These are phyloP conservation scores for Pungitius pungitius DNA, from an alignment of 2,113 vertebrate genomes.

Conservation along the genomic window DNA sequence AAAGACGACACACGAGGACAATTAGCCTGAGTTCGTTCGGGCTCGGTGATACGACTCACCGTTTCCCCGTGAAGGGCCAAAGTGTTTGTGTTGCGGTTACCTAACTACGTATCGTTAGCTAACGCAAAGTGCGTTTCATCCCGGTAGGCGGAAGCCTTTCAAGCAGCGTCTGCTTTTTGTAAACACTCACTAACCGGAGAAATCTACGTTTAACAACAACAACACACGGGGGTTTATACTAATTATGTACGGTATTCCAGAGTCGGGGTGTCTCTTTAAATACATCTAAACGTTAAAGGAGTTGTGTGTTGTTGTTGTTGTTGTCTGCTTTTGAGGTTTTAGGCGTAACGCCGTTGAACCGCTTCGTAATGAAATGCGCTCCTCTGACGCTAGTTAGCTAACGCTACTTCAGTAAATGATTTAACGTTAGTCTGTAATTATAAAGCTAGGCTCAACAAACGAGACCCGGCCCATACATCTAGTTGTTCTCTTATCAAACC, in stretches of 20 bases:
- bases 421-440: neutral
- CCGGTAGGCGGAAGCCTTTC: conserved; percentile 55
- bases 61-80: accelerated
- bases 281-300: neutral
- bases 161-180: conserved; percentile 1
- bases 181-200: neutral
- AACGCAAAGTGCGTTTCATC: conserved; percentile 33
- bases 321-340: neutral
- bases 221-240: no score
- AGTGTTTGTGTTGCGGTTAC: neutral
- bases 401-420: neutral
- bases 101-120: neutral
- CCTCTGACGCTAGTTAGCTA: conserved; percentile 14
- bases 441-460: no score
- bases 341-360: neutral
- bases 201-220: neutral
- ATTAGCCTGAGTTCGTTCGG: accelerated
- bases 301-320: neutral
- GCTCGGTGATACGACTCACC: accelerated
- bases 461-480: no score
- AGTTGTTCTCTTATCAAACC: neutral
- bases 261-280: accelerated
- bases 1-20: neutral
- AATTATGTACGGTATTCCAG: accelerated
- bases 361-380: neutral